Evolutionary conservation across 2,888 invertebrate species (phyloP).

Genomic region (Xestia ashworthii): DNA sequence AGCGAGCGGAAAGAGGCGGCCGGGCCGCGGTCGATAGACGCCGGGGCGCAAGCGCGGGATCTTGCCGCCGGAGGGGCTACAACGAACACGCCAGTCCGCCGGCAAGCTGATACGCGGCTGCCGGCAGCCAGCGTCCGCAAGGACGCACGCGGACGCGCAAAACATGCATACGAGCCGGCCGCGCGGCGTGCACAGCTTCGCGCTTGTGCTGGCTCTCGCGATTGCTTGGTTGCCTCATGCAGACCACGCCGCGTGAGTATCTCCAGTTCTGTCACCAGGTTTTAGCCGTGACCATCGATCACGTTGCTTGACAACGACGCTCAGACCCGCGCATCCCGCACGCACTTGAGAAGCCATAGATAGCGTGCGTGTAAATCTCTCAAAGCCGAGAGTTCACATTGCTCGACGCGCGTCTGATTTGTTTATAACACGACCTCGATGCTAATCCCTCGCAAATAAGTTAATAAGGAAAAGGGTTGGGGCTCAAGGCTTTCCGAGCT

Average conservation of each 20-base stretch:
- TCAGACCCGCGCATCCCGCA: constrained; percentile 61
- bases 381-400: constrained; percentile 71
- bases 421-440: constrained; percentile 67
- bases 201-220: constrained; percentile 83
- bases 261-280: constrained; percentile 37
- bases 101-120: constrained; percentile 84
- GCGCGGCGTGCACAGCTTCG: constrained; percentile 84
- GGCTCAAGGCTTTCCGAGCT: constrained; percentile 44
- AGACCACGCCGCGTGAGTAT: constrained; percentile 86
- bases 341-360: constrained; percentile 77
- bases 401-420: constrained; percentile 70
- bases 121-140: constrained; percentile 82
- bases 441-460: constrained; percentile 66
- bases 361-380: constrained; percentile 77
- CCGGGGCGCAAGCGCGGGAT: constrained; percentile 82
- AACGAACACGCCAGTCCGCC: constrained; percentile 81
- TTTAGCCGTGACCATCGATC: constrained; percentile 57
- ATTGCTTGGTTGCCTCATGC: constrained; percentile 82
- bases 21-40: constrained; percentile 84
- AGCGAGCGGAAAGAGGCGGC: constrained; percentile 77
- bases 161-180: constrained; percentile 84
- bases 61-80: constrained; percentile 72
- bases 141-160: constrained; percentile 77
- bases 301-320: constrained; percentile 56
- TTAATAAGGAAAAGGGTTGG: constrained; percentile 64